Evolutionary conservation across 2,888 invertebrate genomes (phyloP).

Genomic region (Callyntrura guangdongensis): DNA sequence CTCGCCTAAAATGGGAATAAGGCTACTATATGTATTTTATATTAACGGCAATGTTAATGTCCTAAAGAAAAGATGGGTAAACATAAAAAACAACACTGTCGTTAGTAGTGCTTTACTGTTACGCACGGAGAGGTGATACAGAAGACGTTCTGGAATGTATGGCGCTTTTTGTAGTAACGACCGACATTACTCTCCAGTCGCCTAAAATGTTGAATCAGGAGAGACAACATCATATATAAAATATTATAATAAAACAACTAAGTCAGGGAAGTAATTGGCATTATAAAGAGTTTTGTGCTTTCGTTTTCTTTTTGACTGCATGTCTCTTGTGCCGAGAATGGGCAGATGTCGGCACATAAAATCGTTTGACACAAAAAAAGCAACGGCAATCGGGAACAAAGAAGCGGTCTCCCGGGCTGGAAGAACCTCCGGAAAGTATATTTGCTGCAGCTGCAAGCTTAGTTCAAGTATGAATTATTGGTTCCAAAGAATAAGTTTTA

Average conservation of each 20-base stretch:
- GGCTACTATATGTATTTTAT: background rate
- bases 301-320: no score
- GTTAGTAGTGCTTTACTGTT: no score
- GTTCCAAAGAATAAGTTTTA: constrained; percentile 6
- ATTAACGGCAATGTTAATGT: background rate
- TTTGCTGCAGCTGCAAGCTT: constrained; percentile 41
- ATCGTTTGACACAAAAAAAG: background rate
- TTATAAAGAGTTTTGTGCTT: no score
- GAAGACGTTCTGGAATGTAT: no score
- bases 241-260: constrained; percentile 4
- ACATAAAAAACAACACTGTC: background rate
- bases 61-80: background rate
- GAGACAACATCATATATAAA: background rate
- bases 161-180: no score
- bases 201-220: no score
- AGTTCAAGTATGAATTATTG: constrained; percentile 76
- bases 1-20: constrained; percentile 9
- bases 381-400: background rate
- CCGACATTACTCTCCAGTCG: no score
- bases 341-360: background rate
- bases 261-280: background rate
- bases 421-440: background rate
- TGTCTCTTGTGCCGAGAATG: background rate
- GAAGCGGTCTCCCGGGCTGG: background rate
- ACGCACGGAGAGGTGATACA: no score